Conservation (phyloP, 1,140 invertebrate species). For the Papilio helenus region DNA sequence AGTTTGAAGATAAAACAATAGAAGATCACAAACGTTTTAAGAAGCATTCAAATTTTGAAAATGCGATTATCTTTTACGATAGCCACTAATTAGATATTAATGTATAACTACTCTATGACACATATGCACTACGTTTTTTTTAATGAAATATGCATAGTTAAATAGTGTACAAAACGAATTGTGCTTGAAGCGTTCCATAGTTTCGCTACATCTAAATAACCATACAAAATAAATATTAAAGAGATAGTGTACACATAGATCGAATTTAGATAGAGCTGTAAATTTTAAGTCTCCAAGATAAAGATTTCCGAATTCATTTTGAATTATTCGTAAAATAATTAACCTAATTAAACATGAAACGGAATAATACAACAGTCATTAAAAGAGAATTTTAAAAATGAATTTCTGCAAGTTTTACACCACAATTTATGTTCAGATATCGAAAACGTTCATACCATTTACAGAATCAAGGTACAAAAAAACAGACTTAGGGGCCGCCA, state of each 20-base stretch:
- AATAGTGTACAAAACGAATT: slow-evolving; percentile 49
- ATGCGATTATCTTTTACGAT: slow-evolving; percentile 41
- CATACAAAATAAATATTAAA: slow-evolving; percentile 35
- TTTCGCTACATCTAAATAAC: slow-evolving; percentile 32
- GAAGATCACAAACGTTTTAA: neutral
- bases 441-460: neutral
- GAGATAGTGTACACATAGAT: neutral
- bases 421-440: neutral
- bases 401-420: neutral
- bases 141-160: slow-evolving; percentile 41
- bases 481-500: neutral
- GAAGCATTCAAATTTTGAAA: slow-evolving; percentile 9
- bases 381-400: neutral
- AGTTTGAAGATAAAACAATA: neutral
- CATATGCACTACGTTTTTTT: slow-evolving; percentile 44
- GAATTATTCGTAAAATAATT: neutral
- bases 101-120: slow-evolving; percentile 55
- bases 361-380: neutral
- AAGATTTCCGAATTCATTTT: neutral
- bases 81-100: slow-evolving; percentile 41
- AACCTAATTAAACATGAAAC: neutral
- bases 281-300: neutral
- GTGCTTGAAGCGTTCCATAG: slow-evolving; percentile 50
- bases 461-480: neutral
- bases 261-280: neutral